These are phyloP conservation scores for Athalia cordata DNA, from an alignment of 2,888 invertebrate species.

Conservation along the genomic window DNA sequence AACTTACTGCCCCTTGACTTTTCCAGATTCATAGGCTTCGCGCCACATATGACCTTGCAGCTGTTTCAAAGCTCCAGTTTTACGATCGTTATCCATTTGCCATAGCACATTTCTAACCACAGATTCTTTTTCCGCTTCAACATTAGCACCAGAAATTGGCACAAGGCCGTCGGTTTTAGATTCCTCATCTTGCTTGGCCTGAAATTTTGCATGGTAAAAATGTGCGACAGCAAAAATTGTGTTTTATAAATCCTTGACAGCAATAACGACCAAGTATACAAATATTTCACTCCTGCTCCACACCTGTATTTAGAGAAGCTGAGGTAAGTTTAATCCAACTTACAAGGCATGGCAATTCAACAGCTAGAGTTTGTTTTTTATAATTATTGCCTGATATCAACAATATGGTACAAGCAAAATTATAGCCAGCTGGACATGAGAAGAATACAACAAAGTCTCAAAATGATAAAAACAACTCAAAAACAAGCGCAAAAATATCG, in stretches of 20 bases:
- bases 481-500: too few species aligned
- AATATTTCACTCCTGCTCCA: not conserved
- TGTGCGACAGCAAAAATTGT: too few species aligned
- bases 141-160: constrained; percentile 75
- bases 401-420: too few species aligned
- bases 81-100: constrained; percentile 89
- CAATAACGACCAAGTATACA: not conserved
- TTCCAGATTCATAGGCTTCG: constrained; percentile 86
- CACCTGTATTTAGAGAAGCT: not conserved
- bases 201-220: constrained; percentile 8
- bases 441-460: too few species aligned
- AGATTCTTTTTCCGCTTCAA: constrained; percentile 78
- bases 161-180: constrained; percentile 78
- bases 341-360: not conserved
- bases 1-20: constrained; percentile 93
- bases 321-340: not conserved
- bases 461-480: too few species aligned
- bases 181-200: constrained; percentile 77
- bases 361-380: not conserved
- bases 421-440: too few species aligned
- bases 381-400: too few species aligned
- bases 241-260: constrained; percentile 1
- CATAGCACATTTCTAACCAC: constrained; percentile 84
- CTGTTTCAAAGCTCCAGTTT: constrained; percentile 86
- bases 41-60: constrained; percentile 95